Percentiles rank a stretch among this genome's conserved stretches.
Evolutionary conservation across 2,797 vertebrate genomes (phyloP).

Genomic region (Gorsachius magnificus): DNA sequence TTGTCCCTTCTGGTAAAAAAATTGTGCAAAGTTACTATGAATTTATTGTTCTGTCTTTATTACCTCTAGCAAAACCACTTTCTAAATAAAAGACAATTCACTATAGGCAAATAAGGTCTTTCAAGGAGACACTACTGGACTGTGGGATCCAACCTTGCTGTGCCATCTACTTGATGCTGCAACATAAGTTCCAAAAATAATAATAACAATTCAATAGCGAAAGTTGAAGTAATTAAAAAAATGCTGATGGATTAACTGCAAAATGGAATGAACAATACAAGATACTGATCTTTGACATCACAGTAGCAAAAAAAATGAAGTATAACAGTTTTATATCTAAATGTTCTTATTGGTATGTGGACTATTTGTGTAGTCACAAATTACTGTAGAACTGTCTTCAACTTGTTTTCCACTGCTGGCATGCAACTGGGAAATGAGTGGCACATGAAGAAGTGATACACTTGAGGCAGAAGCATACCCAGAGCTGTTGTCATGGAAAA

Average conservation of each 20-base stretch:
- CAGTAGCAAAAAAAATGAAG: background rate
- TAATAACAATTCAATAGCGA: background rate
- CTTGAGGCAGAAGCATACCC: background rate
- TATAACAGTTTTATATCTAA: background rate
- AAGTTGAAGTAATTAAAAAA: background rate
- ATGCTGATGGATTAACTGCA: background rate
- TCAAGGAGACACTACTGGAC: background rate
- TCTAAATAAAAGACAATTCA: background rate
- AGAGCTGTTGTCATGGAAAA: background rate
- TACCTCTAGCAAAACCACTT: background rate
- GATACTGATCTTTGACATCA: background rate
- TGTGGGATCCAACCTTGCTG: background rate
- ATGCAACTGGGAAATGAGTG: background rate
- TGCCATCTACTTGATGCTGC: background rate
- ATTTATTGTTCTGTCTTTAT: background rate
- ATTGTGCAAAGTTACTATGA: background rate
- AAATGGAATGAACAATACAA: background rate
- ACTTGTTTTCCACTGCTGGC: background rate
- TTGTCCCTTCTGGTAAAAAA: background rate
- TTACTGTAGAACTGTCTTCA: background rate
- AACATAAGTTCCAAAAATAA: background rate
- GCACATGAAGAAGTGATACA: background rate
- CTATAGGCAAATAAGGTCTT: background rate
- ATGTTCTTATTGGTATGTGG: background rate
- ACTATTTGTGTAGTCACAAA: background rate